Conservation (phyloP, 2,113 vertebrate species). For the Danio rerio region DNA sequence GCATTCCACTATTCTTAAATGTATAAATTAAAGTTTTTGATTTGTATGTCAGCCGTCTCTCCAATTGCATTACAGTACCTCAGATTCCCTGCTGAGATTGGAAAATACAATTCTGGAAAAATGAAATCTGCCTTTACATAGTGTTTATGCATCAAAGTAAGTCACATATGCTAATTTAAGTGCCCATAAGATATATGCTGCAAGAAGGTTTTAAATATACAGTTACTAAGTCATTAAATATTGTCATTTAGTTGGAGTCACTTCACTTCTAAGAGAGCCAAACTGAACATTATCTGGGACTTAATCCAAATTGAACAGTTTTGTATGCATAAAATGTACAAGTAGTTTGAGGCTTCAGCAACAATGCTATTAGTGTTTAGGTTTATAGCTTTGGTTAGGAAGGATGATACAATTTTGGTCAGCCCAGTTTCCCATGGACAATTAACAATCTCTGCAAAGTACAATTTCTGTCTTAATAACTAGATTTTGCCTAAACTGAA, state of each 20-base stretch:
- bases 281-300: not conserved
- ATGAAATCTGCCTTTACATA: not conserved
- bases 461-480: not conserved
- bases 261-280: not conserved
- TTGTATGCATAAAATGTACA: not conserved
- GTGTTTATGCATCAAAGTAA: not conserved
- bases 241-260: not conserved
- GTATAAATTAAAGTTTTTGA: not conserved
- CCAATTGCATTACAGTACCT: not conserved
- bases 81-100: not conserved
- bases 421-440: not conserved
- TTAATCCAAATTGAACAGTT: not conserved
- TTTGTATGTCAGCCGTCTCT: not conserved
- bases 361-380: conserved; percentile 1
- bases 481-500: conserved; percentile 31
- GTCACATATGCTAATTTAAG: not conserved
- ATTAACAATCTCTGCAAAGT: conserved; percentile 16
- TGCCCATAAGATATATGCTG: not conserved
- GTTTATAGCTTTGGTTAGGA: conserved; percentile 9
- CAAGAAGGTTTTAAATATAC: not conserved
- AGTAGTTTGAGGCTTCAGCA: not conserved
- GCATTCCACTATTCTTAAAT: not conserved
- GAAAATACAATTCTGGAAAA: not conserved
- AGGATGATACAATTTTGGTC: conserved; percentile 10
- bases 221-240: not conserved